These are phyloP conservation scores for Gyrodactylus bullatarudis DNA, from an alignment of 1,140 invertebrate genomes.

Conservation along the genomic window DNA sequence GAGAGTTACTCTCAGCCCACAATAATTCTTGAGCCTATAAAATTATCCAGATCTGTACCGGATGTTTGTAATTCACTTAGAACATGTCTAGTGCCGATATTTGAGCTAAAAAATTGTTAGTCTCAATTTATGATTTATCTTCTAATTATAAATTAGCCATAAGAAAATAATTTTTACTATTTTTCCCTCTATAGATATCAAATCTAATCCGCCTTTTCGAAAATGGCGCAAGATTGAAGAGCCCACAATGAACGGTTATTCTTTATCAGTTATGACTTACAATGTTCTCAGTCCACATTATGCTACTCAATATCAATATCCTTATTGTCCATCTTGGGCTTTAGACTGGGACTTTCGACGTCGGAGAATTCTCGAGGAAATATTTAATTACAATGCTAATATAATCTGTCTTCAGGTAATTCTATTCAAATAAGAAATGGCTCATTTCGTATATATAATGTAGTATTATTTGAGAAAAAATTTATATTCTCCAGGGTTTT, in stretches of 20 bases:
- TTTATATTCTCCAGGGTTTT: no score
- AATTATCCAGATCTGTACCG: no score
- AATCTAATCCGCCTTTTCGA: neutral
- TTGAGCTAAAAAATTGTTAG: neutral
- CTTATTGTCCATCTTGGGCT: constrained; percentile 81
- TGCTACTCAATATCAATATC: constrained; percentile 60
- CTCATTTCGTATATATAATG: no score
- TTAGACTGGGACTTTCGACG: constrained; percentile 88
- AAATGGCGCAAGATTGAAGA: neutral
- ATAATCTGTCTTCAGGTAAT: constrained; percentile 56
- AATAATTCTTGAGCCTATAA: no score
- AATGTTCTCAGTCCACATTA: constrained; percentile 97
- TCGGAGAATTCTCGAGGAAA: constrained; percentile 83
- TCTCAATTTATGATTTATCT: neutral
- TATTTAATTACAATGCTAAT: constrained; percentile 70
- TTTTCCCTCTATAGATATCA: neutral
- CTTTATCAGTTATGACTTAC: constrained; percentile 93
- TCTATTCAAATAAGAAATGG: neutral
- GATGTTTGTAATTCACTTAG: no score
- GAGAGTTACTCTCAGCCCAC: no score
- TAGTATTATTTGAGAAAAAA: no score
- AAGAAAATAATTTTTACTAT: neutral
- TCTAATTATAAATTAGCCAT: neutral
- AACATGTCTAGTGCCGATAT: neutral
- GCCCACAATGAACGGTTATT: neutral